Evolutionary conservation across 2,888 invertebrate species (phyloP).

Genomic region (Acanthopleura granulata): DNA sequence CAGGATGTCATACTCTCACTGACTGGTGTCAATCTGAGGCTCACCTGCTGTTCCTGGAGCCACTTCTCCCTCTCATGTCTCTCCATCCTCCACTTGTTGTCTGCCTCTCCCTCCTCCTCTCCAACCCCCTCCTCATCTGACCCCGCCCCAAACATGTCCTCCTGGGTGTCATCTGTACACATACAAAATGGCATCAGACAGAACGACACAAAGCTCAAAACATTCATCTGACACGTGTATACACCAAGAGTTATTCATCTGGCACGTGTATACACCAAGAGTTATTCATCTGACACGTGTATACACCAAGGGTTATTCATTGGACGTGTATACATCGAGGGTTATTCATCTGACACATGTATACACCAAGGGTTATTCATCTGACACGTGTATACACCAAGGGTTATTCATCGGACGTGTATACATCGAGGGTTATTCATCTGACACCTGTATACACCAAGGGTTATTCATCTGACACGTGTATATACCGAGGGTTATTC

Average conservation of each 20-base stretch:
- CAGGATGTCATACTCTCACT: no score
- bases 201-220: background rate
- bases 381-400: background rate
- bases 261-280: no score
- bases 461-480: no score
- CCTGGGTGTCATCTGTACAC: slow-evolving; percentile 60
- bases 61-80: slow-evolving; percentile 86
- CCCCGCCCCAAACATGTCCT: slow-evolving; percentile 72
- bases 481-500: no score
- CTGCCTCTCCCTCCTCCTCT: slow-evolving; percentile 79
- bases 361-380: no score
- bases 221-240: background rate
- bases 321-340: no score
- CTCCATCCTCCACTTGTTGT: slow-evolving; percentile 83
- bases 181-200: background rate
- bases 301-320: no score
- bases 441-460: background rate
- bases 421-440: no score
- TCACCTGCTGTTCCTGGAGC: slow-evolving; percentile 74
- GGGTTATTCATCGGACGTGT: no score
- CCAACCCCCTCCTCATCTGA: slow-evolving; percentile 68
- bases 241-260: no score
- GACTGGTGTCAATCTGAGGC: background rate
- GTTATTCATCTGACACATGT: no score
- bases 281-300: no score